Percentiles rank a stretch among this genome's conserved stretches.
phyloP scores from a whole-genome alignment of 2,888 invertebrate species.

The Drosophila tripunctata region DNA sequence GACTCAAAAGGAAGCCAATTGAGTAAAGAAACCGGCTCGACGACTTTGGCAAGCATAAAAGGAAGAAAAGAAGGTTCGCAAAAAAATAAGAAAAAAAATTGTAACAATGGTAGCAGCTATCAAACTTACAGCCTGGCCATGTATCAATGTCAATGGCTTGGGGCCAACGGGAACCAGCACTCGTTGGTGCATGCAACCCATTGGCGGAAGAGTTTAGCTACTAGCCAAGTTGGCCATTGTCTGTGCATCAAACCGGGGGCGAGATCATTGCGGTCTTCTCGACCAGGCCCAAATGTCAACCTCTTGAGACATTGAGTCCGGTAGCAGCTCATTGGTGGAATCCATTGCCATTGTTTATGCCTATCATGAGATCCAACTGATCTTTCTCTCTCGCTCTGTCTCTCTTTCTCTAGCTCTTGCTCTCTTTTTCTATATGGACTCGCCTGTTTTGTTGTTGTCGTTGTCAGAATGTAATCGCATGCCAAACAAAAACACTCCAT shows the following conservation, averaged over 20 bases:
- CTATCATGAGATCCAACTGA: conserved; percentile 19
- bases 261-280: conserved; percentile 26
- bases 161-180: conserved; percentile 56
- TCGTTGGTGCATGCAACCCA: conserved; percentile 18
- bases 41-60: conserved; percentile 6
- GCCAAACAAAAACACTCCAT: conserved; percentile 80
- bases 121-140: conserved; percentile 68
- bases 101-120: conserved; percentile 75
- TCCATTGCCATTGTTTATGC: conserved; percentile 63
- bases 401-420: not conserved
- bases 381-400: not conserved
- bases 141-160: conserved; percentile 71
- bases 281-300: conserved; percentile 65
- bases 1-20: conserved; percentile 40
- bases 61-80: not conserved
- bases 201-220: conserved; percentile 40
- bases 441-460: conserved; percentile 37
- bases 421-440: conserved; percentile 56
- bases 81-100: conserved; percentile 31
- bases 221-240: conserved; percentile 61
- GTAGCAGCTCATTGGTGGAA: conserved; percentile 68
- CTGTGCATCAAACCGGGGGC: conserved; percentile 44
- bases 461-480: conserved; percentile 68
- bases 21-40: conserved; percentile 42
- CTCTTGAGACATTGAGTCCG: conserved; percentile 39